Evolutionary conservation across 2,113 vertebrate genomes (phyloP), one percentile per base, ranked within the genome.

Genomic region (Gobio gobio): DNA sequence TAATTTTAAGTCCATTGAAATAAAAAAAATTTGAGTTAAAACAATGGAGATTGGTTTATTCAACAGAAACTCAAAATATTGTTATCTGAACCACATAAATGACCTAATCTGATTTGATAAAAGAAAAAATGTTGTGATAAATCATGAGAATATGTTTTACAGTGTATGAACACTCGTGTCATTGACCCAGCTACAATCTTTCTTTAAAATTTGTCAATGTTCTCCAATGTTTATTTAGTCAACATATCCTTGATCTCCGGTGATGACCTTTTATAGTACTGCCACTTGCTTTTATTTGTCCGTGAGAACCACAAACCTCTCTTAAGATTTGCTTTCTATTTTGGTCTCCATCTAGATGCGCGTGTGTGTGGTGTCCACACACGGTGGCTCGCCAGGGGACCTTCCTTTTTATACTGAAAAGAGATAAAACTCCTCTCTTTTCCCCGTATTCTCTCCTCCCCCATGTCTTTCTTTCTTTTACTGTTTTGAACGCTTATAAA

Each of bases 311-410:
- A 56, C 84, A 54, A 80, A 45, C 26, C 47, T 56, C 51, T 70
- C 72, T 59, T 14, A 68, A 70, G 49, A 68, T 74, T 80, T 45
- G 16, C 51, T 79, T 43, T 36, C 56, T 75, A 75, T 80, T 80
- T 74, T 33, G 22, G 54, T 63, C 66, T 9, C 4, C 26, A 10
- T 24, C 54, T 40, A n/a, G 26, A 33, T 75, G 24, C 20, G 8
- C 9, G 47, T 51, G n/a, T 51, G 74, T 26, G 58, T 61, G 49
- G 58, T 63, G 56, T 61, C 20, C 54, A 18, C 49, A 56, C 26
- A 54, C 24, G 51, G 73, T 47, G 13, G 33, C 8, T 81, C 9
- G 8, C 14, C 58, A 26, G 26, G 26, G 43, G 64, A 36, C 29
- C 26, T 82, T 33, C 80, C 22, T 43, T 82, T 29, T 70, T 18